Evolutionary conservation across 2,797 vertebrate species (phyloP).

Genomic region (Molossus alvarezi): DNA sequence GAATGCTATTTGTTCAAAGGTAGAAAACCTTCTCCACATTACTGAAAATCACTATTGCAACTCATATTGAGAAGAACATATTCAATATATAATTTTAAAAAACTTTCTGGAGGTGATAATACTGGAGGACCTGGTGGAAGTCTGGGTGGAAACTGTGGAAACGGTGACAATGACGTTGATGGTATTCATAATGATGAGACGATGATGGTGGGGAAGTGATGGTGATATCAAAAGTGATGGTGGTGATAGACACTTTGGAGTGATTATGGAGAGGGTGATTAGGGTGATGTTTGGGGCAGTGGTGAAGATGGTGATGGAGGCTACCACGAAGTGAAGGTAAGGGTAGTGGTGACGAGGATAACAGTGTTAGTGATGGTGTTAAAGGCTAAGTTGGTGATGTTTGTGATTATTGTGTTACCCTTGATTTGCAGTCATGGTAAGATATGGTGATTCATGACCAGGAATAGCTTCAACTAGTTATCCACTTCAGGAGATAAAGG

Average conservation of each 20-base stretch:
- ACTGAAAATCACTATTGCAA: not conserved
- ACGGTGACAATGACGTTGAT: not conserved
- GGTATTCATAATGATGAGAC: not conserved
- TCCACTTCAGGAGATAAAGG: constrained; percentile 34
- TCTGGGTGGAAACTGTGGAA: not conserved
- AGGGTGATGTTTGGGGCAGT: not conserved
- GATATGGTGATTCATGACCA: constrained; percentile 14
- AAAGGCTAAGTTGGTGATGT: not conserved
- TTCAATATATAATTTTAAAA: not conserved
- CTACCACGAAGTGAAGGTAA: not conserved
- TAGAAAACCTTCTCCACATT: not conserved
- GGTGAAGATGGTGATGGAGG: not conserved
- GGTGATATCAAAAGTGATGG: not conserved
- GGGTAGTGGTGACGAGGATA: not conserved
- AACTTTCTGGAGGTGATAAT: constrained; percentile 14
- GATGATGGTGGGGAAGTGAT: not conserved
- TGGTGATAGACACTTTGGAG: not conserved
- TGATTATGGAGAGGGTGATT: not conserved
- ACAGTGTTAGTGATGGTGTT: not conserved
- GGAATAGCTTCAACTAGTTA: not conserved
- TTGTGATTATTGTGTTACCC: constrained; percentile 47
- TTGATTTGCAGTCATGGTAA: constrained; percentile 48
- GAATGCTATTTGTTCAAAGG: not conserved
- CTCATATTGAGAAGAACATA: not conserved
- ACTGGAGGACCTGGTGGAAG: not conserved